These are phyloP conservation scores for Mylabris phalerata DNA, from an alignment of 1,140 invertebrate genomes.

Conservation along the genomic window DNA sequence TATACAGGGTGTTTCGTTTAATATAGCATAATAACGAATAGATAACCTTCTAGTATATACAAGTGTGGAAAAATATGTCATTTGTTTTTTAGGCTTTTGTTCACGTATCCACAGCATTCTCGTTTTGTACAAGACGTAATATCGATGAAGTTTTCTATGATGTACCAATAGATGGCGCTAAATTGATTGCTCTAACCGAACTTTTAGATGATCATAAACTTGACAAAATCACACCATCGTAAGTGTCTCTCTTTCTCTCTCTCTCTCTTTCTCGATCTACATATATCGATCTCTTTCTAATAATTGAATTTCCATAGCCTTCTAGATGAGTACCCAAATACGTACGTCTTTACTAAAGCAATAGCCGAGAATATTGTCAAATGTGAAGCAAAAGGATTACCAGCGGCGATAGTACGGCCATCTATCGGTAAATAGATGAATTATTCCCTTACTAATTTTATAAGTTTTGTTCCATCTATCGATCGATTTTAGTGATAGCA, in stretches of 20 bases:
- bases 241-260: slow-evolving; percentile 22
- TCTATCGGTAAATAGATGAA: slow-evolving; percentile 60
- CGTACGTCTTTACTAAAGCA: slow-evolving; percentile 79
- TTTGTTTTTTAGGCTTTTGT: slow-evolving; percentile 8
- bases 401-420: slow-evolving; percentile 59
- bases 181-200: slow-evolving; percentile 39
- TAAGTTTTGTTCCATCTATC: slow-evolving; percentile 52
- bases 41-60: no score
- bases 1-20: no score
- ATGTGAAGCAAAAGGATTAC: slow-evolving; percentile 50
- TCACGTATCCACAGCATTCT: slow-evolving; percentile 54
- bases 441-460: slow-evolving; percentile 55
- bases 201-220: slow-evolving; percentile 39
- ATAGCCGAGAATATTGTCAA: slow-evolving; percentile 65
- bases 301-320: slow-evolving; percentile 21
- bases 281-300: neutral
- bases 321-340: slow-evolving; percentile 63
- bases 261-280: no score
- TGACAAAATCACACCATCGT: slow-evolving; percentile 41
- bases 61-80: no score
- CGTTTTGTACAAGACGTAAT: slow-evolving; percentile 47
- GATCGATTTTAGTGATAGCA: slow-evolving; percentile 53
- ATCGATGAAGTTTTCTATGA: slow-evolving; percentile 50
- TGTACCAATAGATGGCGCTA: slow-evolving; percentile 42
- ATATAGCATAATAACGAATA: no score